Evolutionary conservation across 1,140 invertebrate genomes (phyloP), one percentile per base, ranked within the genome.

Genomic region (Ylistrum balloti): DNA sequence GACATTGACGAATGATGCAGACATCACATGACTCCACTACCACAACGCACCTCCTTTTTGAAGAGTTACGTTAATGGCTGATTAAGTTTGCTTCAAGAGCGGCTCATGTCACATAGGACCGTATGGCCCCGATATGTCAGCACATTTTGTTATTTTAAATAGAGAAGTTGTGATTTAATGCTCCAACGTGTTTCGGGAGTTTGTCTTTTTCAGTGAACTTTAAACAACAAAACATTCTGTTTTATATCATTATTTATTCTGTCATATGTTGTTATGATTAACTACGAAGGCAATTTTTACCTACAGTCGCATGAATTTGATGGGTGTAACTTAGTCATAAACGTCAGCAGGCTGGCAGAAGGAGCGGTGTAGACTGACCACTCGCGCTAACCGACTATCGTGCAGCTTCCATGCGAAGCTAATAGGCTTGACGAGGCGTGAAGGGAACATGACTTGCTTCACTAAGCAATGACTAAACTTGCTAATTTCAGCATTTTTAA

Each of bases 1-100:
- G 86, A 87, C 86, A 35, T 87, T 87, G 86, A 87, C 86, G 33
- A 38, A 87, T 87, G 86, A 87, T 87, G 86, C 35, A 87, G 86
- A 87, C 86, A 38, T 87, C 86, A 87, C 86, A 38, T 87, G 86
- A 74, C 33, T 35, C 33, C 86, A 35, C 86, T 87, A 87, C 33
- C 86, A 20, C 35, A 87, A 35, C 35, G 33, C 35, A 87, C 33
- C 86, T 87, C 35, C 86, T 87, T 87, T 87, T 22, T 22, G 35
- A 87, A 87, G 86, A 87, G 86, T 35, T 34, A 87, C 33, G 35
- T 20, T 38, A 17, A 34, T 34, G 33, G 2, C 86, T 34, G 86
- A 34, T 87, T 34, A 35, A 34, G 35, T 87, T 34, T 87, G 56
- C 28, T 11, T 74, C 56, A 5, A 5, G 56, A 74, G 56, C 56